Evolutionary conservation across 1,140 invertebrate species (phyloP).

Genomic region (Monochamus saltuarius): DNA sequence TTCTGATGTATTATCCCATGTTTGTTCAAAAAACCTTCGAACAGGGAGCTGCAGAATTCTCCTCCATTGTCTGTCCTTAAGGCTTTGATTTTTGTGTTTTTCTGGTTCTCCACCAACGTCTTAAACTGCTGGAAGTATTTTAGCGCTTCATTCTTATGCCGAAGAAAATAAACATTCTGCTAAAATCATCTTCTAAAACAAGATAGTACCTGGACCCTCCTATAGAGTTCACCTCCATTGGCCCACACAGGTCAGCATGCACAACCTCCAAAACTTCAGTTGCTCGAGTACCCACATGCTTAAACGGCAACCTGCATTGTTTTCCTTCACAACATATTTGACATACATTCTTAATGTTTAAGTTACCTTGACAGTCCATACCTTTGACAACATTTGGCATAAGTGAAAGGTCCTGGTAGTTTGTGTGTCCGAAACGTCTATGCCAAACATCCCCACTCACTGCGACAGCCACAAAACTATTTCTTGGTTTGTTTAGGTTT

Average conservation of each 20-base stretch:
- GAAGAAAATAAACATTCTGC: conserved; percentile 48
- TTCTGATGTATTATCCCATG: conserved; percentile 32
- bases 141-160: conserved; percentile 40
- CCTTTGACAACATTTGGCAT: conserved; percentile 28
- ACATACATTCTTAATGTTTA: conserved; percentile 16
- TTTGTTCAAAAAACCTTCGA: conserved; percentile 36
- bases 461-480: conserved; percentile 22
- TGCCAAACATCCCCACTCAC: conserved; percentile 33
- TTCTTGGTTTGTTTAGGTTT: conserved; percentile 19
- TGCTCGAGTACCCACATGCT: conserved; percentile 14
- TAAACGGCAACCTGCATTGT: conserved; percentile 31
- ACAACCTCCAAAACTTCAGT: conserved; percentile 39
- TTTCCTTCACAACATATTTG: conserved; percentile 39
- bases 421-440: conserved; percentile 41
- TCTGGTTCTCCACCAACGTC: conserved; percentile 39
- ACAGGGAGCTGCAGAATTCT: conserved; percentile 37
- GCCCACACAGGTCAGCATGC: conserved; percentile 42
- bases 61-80: conserved; percentile 31
- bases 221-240: conserved; percentile 38
- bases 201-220: conserved; percentile 50
- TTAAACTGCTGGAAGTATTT: conserved; percentile 43
- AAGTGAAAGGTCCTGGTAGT: conserved; percentile 23
- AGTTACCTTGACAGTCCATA: conserved; percentile 19
- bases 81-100: conserved; percentile 38
- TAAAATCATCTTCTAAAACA: conserved; percentile 50